Evolutionary conservation across 2,888 invertebrate genomes (phyloP).

Genomic region (Branchipolynoe longqiensis): DNA sequence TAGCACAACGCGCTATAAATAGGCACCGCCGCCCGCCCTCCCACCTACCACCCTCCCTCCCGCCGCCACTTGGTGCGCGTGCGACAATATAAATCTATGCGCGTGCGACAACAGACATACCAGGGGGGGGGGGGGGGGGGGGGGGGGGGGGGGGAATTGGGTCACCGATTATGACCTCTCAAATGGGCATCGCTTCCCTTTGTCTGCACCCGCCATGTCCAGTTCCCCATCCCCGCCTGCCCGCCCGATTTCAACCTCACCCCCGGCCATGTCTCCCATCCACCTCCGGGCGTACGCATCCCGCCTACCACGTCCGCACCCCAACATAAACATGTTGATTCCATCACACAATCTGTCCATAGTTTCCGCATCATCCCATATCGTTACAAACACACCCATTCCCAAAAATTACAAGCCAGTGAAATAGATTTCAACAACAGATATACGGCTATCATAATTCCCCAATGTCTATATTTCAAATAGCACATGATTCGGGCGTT

Average conservation of each 20-base stretch:
- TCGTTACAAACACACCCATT: no score
- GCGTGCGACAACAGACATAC: background rate
- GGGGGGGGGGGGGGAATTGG: background rate
- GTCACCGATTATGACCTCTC: no score
- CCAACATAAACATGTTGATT: conserved; percentile 40
- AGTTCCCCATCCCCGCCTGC: background rate
- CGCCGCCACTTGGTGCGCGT: background rate
- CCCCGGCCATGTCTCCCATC: no score
- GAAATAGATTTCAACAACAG: no score
- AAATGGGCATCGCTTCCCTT: background rate
- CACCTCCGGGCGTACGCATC: background rate
- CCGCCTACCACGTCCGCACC: background rate
- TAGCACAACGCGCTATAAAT: conserved; percentile 36
- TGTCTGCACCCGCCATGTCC: background rate
- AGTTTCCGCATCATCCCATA: background rate
- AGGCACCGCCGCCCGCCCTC: conserved; percentile 13
- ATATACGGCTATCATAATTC: background rate
- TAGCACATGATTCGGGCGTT: no score
- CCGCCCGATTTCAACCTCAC: no score
- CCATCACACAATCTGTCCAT: background rate
- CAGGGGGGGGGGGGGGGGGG: background rate
- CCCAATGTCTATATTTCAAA: no score
- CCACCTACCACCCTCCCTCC: conserved; percentile 3
- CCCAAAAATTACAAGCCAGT: no score
- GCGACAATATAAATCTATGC: background rate